phyloP scores from a whole-genome alignment of 2,113 vertebrate species.

The Aegotheles bennettii region DNA sequence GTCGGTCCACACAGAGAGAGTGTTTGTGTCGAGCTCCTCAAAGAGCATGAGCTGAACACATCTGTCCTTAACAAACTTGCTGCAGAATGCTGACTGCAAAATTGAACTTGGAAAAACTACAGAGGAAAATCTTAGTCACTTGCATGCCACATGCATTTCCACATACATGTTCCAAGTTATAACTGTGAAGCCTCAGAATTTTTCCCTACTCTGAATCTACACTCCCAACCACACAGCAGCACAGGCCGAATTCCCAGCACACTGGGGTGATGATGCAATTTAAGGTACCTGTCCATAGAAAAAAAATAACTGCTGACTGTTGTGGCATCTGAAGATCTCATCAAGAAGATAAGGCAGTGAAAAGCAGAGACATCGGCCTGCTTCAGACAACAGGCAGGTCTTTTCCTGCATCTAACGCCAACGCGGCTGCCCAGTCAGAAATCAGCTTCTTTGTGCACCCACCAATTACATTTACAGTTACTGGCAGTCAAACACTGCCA shows the following conservation, averaged over 20 bases:
- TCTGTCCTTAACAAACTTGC: not conserved
- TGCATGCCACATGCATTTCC: not conserved
- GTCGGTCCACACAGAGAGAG: not conserved
- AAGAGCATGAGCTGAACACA: rapidly evolving
- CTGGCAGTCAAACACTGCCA: not conserved
- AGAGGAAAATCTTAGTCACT: not conserved
- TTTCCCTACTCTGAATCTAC: not conserved
- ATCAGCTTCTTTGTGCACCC: not conserved
- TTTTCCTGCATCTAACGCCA: not conserved
- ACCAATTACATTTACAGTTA: not conserved
- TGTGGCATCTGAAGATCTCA: not conserved
- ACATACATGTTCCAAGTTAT: not conserved
- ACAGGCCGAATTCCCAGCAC: not conserved
- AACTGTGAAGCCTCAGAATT: not conserved
- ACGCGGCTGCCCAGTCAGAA: not conserved
- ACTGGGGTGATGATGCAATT: not conserved
- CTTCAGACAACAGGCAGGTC: not conserved
- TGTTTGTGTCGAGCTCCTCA: not conserved
- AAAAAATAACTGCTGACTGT: not conserved
- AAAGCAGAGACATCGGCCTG: not conserved
- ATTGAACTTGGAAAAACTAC: not conserved
- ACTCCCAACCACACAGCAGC: not conserved
- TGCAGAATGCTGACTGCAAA: not conserved
- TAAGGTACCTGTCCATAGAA: not conserved
- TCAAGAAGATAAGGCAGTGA: not conserved